These are phyloP conservation scores for Diadophis punctatus DNA, from an alignment of 2,113 vertebrate genomes.

Conservation along the genomic window DNA sequence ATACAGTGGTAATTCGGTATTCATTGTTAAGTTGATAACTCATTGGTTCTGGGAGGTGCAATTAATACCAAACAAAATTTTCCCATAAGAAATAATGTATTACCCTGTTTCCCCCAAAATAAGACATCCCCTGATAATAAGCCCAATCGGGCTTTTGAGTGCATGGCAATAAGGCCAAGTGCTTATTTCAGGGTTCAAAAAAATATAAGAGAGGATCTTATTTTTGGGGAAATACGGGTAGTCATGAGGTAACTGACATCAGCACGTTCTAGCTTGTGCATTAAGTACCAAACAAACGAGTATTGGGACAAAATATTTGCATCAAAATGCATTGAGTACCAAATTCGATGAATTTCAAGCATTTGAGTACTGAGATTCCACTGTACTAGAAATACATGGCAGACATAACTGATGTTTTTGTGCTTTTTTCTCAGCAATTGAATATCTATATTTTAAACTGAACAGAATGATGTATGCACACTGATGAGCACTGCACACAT, in stretches of 20 bases:
- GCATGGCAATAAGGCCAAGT: too few species aligned
- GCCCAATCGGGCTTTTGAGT: too few species aligned
- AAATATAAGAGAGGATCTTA: too few species aligned
- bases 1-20: neutral
- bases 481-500: slow-evolving; percentile 55
- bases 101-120: neutral
- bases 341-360: neutral
- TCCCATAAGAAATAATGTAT: neutral
- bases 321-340: neutral
- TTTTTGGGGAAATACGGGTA: too few species aligned
- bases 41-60: neutral
- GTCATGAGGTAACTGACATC: neutral
- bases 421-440: slow-evolving; percentile 67
- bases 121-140: too few species aligned
- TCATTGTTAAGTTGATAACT: too few species aligned
- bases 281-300: too few species aligned
- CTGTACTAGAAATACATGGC: slow-evolving; percentile 28
- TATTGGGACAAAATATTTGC: neutral
- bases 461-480: slow-evolving; percentile 52
- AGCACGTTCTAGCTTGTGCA: neutral
- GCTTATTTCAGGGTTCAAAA: too few species aligned
- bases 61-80: neutral
- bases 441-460: slow-evolving; percentile 52
- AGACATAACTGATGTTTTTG: slow-evolving; percentile 59
- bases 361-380: neutral